Percentiles rank a stretch among this genome's conserved stretches.
Evolutionary conservation across 2,797 vertebrate genomes (phyloP).

Genomic region (Coregonus sp.): DNA sequence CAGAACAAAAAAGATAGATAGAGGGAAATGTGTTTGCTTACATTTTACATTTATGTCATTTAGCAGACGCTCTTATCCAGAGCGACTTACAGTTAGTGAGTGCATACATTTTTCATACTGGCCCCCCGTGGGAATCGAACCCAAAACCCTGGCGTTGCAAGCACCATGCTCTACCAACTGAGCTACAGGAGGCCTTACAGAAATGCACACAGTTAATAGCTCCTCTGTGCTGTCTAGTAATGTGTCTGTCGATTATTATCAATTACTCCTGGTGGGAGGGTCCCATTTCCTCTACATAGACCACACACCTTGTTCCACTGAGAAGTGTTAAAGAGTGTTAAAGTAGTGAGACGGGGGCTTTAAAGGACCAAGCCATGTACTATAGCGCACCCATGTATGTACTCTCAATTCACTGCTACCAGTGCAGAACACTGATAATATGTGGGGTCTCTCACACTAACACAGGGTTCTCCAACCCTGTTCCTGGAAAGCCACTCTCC

Average conservation of each 20-base stretch:
- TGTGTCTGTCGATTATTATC: background rate
- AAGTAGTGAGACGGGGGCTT: no score
- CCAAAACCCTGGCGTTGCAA: no score
- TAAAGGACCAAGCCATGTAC: background rate
- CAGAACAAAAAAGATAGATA: no score
- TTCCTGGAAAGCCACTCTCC: no score
- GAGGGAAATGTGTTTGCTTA: background rate
- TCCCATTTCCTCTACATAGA: slow-evolving; percentile 9
- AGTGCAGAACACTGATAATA: background rate
- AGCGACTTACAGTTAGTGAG: no score
- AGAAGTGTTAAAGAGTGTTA: no score
- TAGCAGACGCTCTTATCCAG: no score
- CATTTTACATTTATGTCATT: no score
- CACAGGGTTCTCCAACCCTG: no score
- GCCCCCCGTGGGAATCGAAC: no score
- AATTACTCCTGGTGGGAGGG: background rate
- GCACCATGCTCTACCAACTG: no score
- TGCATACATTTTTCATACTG: no score
- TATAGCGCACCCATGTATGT: background rate
- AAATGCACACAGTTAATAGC: slow-evolving; percentile 16
- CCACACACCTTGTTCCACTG: background rate
- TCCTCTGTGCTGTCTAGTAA: background rate
- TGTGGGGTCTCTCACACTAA: background rate
- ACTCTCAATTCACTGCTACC: background rate
- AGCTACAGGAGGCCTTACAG: background rate